These are phyloP conservation scores for Chloroclysta siterata DNA, from an alignment of 2,888 invertebrate genomes.

Conservation along the genomic window DNA sequence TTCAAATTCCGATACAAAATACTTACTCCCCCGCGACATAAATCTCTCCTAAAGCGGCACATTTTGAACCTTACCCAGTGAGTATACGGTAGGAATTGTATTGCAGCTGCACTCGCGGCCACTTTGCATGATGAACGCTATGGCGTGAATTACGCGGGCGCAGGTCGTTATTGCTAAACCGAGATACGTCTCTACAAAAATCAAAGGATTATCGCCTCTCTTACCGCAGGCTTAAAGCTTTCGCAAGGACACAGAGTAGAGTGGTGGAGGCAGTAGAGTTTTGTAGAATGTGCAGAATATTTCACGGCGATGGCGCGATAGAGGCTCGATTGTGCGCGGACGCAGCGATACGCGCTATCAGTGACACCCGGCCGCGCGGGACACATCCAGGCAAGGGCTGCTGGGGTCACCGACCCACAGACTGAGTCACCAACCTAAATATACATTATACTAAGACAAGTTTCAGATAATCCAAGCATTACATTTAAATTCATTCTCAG, in stretches of 20 bases:
- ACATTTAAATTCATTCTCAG: too few species aligned
- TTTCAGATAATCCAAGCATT: too few species aligned
- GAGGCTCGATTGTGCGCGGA: constrained; percentile 66
- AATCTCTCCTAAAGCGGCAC: constrained; percentile 46
- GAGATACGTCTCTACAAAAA: constrained; percentile 6
- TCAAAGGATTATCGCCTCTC: constrained; percentile 39
- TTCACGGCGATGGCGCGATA: constrained; percentile 79
- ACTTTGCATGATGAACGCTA: constrained; percentile 81
- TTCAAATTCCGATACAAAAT: constrained; percentile 76
- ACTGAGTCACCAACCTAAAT: not conserved
- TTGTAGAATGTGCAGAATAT: constrained; percentile 71
- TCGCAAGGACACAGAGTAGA: constrained; percentile 26
- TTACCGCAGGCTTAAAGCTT: constrained; percentile 15
- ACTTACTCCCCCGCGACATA: constrained; percentile 68
- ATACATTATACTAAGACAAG: not conserved
- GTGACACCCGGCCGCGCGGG: constrained; percentile 52
- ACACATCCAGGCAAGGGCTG: constrained; percentile 37
- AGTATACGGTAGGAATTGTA: constrained; percentile 44
- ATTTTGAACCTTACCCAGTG: constrained; percentile 34
- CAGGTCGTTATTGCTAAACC: constrained; percentile 67
- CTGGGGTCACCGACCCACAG: not conserved
- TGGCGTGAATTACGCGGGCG: constrained; percentile 82
- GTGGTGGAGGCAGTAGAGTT: constrained; percentile 43
- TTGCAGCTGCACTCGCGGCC: constrained; percentile 42
- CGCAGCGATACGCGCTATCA: constrained; percentile 69